Evolutionary conservation across 2,113 vertebrate species (phyloP), one percentile per base, ranked within the genome.

Genomic region (Athene cunicularia): DNA sequence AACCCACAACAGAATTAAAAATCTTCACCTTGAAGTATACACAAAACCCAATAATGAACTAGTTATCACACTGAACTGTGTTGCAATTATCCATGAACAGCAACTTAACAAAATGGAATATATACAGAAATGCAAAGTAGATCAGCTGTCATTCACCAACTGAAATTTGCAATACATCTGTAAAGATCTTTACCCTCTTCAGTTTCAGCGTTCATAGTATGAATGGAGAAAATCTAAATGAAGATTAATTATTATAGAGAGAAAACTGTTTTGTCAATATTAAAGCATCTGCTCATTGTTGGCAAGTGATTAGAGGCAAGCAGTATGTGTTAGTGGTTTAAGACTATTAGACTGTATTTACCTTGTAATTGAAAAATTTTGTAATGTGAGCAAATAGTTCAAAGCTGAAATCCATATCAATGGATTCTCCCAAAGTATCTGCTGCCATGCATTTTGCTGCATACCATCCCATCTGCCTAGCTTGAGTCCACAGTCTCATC

Each of bases 401-500:
- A 43, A 99, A 99, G 98, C 99, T 99, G 98, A 99, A 99, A 95
- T 99, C 99, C 98, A 99, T 96, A 32, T 99, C 99, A 28, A 98
- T 91, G 1, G 97, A 35, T 43, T 99, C 98, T 12, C 98, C 98
- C 27, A 82, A 88, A 41, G 90, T 32, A 6, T 98, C 98, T 5
- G 99, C 99, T 3, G 98, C 98, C 97, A 99, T 99, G 95, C 99
- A 99, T 86, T 99, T 99, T 2, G 98, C 99, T 2, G 99, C 99
- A 8, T 99, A 98, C 98, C 99, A 99, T 45, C 99, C 99, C 99
- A 99, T 99, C 98, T 99, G 99, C 90, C 99, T 98, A 3, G 99
- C 99, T 53, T 99, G 99, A 8, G 99, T 99, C 99, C 99, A 99
- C 80, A 99, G 96, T 56, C 99, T 99, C 99, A 99, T 99, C 99